Evolutionary conservation across 1,140 invertebrate genomes (phyloP).

Genomic region (Drosophila athabasca): DNA sequence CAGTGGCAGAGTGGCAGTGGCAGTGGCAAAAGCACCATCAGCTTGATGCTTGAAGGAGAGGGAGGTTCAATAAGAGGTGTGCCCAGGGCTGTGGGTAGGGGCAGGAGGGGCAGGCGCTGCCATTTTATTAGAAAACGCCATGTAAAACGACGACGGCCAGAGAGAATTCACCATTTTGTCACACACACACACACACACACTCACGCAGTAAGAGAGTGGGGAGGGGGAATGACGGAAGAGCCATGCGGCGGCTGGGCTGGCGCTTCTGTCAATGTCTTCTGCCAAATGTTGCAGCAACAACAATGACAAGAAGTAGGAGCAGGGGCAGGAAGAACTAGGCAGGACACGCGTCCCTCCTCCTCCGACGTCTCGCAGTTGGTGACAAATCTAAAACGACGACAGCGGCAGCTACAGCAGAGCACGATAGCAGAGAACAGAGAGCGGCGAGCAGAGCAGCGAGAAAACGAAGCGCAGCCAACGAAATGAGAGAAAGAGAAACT

Average conservation of each 20-base stretch:
- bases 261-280: conserved; percentile 42
- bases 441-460: not conserved
- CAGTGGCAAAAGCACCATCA: not conserved
- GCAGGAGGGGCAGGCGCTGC: conserved; percentile 58
- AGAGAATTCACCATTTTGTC: conserved; percentile 80
- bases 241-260: not conserved
- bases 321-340: conserved; percentile 17
- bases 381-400: conserved; percentile 67
- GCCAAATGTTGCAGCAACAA: conserved; percentile 42
- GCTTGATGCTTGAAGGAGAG: not conserved
- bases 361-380: conserved; percentile 40
- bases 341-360: conserved; percentile 1
- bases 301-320: not conserved
- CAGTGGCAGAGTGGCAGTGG: not conserved
- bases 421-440: conserved; percentile 4
- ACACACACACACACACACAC: conserved; percentile 27
- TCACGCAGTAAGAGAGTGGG: not conserved
- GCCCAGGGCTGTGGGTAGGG: conserved; percentile 23
- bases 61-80: not conserved
- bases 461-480: conserved; percentile 11
- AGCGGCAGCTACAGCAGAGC: conserved; percentile 6
- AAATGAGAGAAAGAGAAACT: conserved; percentile 37
- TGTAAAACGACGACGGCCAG: conserved; percentile 54
- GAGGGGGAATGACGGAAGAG: too few relatives aligned
- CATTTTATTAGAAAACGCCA: conserved; percentile 80